Conservation (phyloP, 2,888 invertebrate genomes). For the Hyposoter dolosus region DNA sequence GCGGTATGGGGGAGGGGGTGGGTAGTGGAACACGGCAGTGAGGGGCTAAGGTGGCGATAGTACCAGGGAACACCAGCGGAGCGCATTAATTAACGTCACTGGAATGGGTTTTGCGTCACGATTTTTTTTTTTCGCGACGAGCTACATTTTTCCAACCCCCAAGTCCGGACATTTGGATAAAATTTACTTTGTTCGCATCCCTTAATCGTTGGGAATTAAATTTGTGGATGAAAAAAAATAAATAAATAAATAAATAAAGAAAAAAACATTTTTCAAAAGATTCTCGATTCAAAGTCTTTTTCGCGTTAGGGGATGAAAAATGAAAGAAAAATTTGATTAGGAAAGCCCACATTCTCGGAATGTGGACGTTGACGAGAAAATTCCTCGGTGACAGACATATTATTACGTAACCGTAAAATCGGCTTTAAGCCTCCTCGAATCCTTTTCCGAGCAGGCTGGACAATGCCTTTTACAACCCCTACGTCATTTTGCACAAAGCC, state of each 20-base stretch:
- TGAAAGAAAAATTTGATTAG: neutral
- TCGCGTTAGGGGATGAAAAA: neutral
- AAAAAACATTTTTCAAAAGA: neutral
- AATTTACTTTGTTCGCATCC: neutral
- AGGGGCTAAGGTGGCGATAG: conserved; percentile 54
- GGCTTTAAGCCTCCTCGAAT: neutral
- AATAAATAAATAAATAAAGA: too few relatives aligned
- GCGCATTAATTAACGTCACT: conserved; percentile 78
- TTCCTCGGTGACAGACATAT: neutral
- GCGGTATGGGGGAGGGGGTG: neutral
- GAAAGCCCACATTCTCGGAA: neutral
- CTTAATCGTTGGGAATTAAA: neutral
- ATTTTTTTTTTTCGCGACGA: conserved; percentile 25
- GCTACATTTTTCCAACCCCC: neutral
- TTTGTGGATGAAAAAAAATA: neutral
- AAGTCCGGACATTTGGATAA: neutral
- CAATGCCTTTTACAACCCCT: neutral
- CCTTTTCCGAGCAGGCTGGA: neutral
- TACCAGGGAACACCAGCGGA: conserved; percentile 73
- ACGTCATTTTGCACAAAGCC: neutral
- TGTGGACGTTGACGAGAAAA: neutral
- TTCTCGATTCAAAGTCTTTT: neutral
- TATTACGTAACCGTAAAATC: neutral
- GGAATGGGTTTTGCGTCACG: conserved; percentile 70
- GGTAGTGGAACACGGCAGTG: conserved; percentile 32